phyloP scores from a whole-genome alignment of 2,888 invertebrate species.

The Nomada goodeniana region DNA sequence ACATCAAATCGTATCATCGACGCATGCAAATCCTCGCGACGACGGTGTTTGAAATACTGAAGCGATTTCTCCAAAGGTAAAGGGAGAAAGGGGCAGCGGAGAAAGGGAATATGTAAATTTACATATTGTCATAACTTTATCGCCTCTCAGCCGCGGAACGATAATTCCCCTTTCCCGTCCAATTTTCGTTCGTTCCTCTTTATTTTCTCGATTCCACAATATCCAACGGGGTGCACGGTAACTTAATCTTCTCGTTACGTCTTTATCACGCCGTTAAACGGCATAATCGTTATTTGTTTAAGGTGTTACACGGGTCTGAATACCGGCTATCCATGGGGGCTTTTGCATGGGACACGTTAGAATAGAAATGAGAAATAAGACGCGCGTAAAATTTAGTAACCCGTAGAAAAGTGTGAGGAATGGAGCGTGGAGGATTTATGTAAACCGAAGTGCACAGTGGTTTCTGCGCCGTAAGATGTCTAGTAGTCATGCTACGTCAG shows the following conservation, averaged over 20 bases:
- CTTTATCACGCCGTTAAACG: neutral
- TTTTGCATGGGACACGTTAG: neutral
- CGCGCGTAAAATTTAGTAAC: neutral
- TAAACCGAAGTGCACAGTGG: neutral
- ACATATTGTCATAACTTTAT: constrained; percentile 15
- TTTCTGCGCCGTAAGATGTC: neutral
- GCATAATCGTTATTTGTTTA: constrained; percentile 5
- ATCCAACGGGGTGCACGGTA: neutral
- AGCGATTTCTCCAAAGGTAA: neutral
- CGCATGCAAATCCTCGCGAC: constrained; percentile 5
- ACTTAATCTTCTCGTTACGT: neutral
- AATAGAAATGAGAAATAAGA: neutral
- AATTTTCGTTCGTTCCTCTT: neutral
- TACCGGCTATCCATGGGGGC: neutral
- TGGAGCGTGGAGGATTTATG: neutral
- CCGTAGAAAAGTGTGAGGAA: too few species aligned
- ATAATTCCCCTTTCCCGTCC: neutral
- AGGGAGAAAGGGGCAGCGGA: neutral
- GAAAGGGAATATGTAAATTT: constrained; percentile 4
- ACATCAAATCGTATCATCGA: neutral
- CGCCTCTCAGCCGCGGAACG: neutral
- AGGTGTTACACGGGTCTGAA: neutral
- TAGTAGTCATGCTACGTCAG: neutral
- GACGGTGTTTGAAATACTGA: constrained; percentile 3
- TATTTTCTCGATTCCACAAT: neutral